Conservation (phyloP, 2,113 vertebrate genomes). For the Poicephalus gulielmi region DNA sequence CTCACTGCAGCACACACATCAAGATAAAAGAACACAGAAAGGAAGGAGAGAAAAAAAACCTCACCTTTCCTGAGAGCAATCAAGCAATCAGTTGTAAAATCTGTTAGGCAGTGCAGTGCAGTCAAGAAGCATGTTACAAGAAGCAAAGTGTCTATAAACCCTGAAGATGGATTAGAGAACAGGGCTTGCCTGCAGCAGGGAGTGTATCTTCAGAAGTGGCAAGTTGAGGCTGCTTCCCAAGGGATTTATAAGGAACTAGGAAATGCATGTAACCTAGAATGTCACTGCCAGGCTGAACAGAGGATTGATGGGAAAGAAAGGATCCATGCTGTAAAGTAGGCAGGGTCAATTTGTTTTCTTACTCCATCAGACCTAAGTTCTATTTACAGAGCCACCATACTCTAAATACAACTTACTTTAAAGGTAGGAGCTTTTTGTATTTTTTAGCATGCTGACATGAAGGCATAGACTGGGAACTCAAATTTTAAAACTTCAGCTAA, state of each 20-base stretch:
- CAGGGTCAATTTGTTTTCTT: not conserved
- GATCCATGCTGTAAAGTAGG: not conserved
- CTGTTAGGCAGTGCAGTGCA: accelerated
- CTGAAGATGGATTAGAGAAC: not conserved
- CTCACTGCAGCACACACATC: not conserved
- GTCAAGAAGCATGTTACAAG: not conserved
- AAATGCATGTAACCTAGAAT: not conserved
- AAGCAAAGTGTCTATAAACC: not conserved
- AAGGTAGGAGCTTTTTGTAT: not conserved
- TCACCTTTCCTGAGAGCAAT: not conserved
- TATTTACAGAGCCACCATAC: not conserved
- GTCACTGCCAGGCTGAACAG: not conserved
- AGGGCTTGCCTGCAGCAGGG: not conserved
- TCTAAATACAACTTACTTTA: not conserved
- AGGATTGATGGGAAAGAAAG: not conserved
- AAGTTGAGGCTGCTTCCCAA: not conserved
- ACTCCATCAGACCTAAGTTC: not conserved
- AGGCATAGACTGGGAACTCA: not conserved
- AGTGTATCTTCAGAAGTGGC: not conserved
- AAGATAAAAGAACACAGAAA: not conserved
- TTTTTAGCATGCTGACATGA: not conserved
- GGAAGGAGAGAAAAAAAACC: not conserved
- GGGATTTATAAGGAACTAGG: not conserved
- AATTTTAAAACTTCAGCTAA: not conserved
- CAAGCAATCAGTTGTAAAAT: not conserved